phyloP scores from a whole-genome alignment of 1,140 invertebrate genomes.

The Trichonephila clavata region DNA sequence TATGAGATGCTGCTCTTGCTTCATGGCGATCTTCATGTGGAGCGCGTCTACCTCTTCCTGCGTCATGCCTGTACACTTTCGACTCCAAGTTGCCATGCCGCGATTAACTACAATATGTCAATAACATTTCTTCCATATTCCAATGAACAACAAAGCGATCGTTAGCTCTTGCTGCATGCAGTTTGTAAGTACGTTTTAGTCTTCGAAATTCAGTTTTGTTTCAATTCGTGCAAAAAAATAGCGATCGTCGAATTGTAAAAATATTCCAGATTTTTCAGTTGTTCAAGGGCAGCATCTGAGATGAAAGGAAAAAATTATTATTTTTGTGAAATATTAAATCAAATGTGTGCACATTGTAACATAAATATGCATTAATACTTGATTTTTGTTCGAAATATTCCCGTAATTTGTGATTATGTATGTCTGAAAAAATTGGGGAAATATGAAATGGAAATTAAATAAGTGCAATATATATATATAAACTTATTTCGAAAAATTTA shows the following conservation, averaged over 20 bases:
- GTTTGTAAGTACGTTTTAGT: background rate
- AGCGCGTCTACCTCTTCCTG: slow-evolving; percentile 82
- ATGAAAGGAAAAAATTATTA: background rate
- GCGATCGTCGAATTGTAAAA: background rate
- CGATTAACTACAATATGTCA: background rate
- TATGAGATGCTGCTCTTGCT: slow-evolving; percentile 89
- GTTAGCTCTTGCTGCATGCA: background rate
- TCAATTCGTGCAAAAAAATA: background rate
- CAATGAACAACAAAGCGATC: background rate
- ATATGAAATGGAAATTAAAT: background rate
- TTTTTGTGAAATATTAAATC: background rate
- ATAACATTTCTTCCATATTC: background rate
- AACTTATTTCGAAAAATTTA: background rate
- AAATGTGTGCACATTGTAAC: background rate
- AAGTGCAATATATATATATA: background rate
- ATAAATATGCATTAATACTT: background rate
- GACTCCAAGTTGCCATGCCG: slow-evolving; percentile 68
- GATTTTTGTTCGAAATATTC: background rate
- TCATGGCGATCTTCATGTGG: slow-evolving; percentile 84
- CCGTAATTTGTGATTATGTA: background rate
- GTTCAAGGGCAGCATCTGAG: background rate
- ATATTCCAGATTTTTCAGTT: background rate
- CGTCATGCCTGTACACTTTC: slow-evolving; percentile 66
- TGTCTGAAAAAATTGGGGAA: no score
- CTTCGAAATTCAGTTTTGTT: background rate